Evolutionary conservation across 2,113 vertebrate genomes (phyloP), one percentile per base, ranked within the genome.

Genomic region (Calypte anna): DNA sequence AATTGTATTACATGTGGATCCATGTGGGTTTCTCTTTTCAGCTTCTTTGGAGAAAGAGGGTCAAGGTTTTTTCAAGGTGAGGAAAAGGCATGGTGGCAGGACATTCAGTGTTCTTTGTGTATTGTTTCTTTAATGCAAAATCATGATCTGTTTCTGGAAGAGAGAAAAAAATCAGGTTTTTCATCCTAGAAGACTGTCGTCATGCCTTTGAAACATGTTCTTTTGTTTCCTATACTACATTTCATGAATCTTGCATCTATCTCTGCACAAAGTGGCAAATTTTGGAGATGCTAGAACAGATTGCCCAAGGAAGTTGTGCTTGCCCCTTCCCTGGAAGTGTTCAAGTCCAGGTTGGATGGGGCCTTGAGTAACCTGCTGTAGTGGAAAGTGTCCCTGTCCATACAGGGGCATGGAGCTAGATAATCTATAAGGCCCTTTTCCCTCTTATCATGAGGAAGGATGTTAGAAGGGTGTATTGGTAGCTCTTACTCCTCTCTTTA

Each of bases 41-140:
- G 19, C 8, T 61, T 43, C 40, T 57, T 63, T 58, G 31, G 57
- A 75, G 44, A 50, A 44, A 63, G 17, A 48, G 6, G 2, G 31
- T 44, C 12, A 70, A 36, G 6, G 7, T 3, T 17, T 57, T 75
- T 62, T 63, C 8, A 10, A 8, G 17, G 13, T 33, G 17, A 30
- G 36, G 14, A 54, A 67, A 17, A 0, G 0, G 2, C 7, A 36
- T 0, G 0, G 7, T 62, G 27, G 1, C 21, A 67, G 19, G 27
- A 28, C 9, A n/a, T 44, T 67, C 25, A 28, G 6, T 44, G 12
- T n/a, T 9, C 4, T 55, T 55, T 73, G 2, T 12, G 2, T 36
- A 40, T 10, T 20, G 10, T 67, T 77, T 68, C 40, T 67, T 73
- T 28, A 61, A 24, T 12, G 7, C 5, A 68, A 79, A 88, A 50